These are phyloP conservation scores for Catonia carolina DNA, from an alignment of 2,888 invertebrate species.

Conservation along the genomic window DNA sequence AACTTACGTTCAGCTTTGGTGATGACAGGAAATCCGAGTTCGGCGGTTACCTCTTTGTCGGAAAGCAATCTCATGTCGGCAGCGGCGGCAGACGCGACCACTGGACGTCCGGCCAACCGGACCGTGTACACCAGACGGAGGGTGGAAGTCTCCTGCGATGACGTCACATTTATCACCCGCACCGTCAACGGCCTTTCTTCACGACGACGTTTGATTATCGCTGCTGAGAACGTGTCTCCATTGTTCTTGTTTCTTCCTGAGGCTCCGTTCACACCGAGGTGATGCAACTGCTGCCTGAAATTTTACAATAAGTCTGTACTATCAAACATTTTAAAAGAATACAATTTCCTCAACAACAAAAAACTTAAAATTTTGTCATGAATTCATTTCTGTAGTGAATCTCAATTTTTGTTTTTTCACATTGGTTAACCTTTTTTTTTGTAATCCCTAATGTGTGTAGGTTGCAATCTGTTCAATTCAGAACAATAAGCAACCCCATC, in stretches of 20 bases:
- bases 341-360: neutral
- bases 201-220: conserved; percentile 14
- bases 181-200: conserved; percentile 34
- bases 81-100: conserved; percentile 72
- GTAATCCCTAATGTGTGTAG: no score
- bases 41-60: conserved; percentile 65
- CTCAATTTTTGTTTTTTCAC: no score
- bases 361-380: no score
- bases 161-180: conserved; percentile 34
- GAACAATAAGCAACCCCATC: no score
- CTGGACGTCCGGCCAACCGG: conserved; percentile 68
- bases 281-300: conserved; percentile 69
- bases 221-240: conserved; percentile 18
- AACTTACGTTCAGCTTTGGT: conserved; percentile 79
- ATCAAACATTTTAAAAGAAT: neutral
- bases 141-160: neutral
- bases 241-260: conserved; percentile 38
- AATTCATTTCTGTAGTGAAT: no score
- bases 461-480: no score
- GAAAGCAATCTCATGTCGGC: conserved; percentile 75
- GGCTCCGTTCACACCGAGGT: conserved; percentile 59
- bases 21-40: conserved; percentile 67
- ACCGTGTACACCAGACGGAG: conserved; percentile 65
- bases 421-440: no score
- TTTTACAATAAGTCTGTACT: neutral